These are phyloP conservation scores for Chromobotia macracanthus DNA, from an alignment of 2,797 vertebrate genomes.

Conservation along the genomic window DNA sequence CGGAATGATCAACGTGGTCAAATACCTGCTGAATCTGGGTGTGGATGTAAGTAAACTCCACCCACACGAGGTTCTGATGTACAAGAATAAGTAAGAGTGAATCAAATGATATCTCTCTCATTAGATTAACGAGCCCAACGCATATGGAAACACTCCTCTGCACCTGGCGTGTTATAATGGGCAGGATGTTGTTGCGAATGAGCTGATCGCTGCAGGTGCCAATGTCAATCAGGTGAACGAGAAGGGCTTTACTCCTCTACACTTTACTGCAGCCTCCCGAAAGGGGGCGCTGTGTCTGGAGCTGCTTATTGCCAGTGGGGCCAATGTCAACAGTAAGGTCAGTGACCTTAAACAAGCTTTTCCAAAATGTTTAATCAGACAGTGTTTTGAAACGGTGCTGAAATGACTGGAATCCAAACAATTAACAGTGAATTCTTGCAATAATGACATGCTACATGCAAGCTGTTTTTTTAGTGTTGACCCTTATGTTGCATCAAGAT, in stretches of 20 bases:
- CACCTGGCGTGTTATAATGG: slow-evolving; percentile 98
- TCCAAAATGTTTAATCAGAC: too few species aligned
- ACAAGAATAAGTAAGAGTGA: too few species aligned
- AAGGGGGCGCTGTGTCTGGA: slow-evolving; percentile 95
- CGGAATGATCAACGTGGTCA: slow-evolving; percentile 96
- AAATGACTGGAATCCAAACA: too few species aligned
- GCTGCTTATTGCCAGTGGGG: slow-evolving; percentile 91
- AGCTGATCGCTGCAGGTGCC: slow-evolving; percentile 94
- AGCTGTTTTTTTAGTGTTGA: too few species aligned
- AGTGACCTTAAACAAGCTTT: too few species aligned
- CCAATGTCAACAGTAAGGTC: slow-evolving; percentile 96
- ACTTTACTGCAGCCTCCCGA: slow-evolving; percentile 94
- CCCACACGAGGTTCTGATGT: neutral
- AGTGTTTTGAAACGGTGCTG: too few species aligned
- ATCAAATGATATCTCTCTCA: neutral
- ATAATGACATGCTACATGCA: too few species aligned
- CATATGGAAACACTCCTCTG: slow-evolving; percentile 94
- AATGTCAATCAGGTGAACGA: slow-evolving; percentile 96
- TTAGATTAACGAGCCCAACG: slow-evolving; percentile 97
- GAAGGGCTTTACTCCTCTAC: slow-evolving; percentile 93
- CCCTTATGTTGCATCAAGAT: too few species aligned
- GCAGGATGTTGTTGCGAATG: slow-evolving; percentile 97
- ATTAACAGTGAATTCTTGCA: too few species aligned
- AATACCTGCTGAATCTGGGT: slow-evolving; percentile 94
- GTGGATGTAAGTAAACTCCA: slow-evolving; percentile 86